These are phyloP conservation scores for Egretta garzetta DNA, from an alignment of 2,113 vertebrate genomes.

Conservation along the genomic window DNA sequence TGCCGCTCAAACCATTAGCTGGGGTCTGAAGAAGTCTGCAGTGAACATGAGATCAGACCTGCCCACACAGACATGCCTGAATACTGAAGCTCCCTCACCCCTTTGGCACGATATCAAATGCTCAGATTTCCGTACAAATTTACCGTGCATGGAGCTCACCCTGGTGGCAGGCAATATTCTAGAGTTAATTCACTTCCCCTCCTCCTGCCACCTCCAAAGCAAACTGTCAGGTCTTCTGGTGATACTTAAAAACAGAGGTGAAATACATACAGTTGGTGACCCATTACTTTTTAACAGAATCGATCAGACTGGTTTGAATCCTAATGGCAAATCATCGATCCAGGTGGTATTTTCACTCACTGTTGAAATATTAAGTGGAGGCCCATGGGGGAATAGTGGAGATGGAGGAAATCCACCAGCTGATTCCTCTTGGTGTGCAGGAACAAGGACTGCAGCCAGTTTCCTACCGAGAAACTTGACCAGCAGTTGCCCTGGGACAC, in stretches of 20 bases:
- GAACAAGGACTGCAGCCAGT: background rate
- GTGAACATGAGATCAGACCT: background rate
- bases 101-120: rapidly evolving
- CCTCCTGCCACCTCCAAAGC: background rate
- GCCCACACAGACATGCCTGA: background rate
- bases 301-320: background rate
- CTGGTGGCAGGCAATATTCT: background rate
- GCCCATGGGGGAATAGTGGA: background rate
- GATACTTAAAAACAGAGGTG: background rate
- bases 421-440: background rate
- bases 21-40: background rate
- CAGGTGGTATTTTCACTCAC: background rate
- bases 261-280: background rate
- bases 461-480: background rate
- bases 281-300: background rate
- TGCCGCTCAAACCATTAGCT: background rate
- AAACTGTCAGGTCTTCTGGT: background rate
- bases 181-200: background rate
- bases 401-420: background rate
- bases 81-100: background rate
- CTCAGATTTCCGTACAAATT: background rate
- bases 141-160: background rate
- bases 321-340: background rate
- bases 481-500: background rate
- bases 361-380: background rate